Evolutionary conservation across 2,888 invertebrate species (phyloP).

Genomic region (Melolontha melolontha): DNA sequence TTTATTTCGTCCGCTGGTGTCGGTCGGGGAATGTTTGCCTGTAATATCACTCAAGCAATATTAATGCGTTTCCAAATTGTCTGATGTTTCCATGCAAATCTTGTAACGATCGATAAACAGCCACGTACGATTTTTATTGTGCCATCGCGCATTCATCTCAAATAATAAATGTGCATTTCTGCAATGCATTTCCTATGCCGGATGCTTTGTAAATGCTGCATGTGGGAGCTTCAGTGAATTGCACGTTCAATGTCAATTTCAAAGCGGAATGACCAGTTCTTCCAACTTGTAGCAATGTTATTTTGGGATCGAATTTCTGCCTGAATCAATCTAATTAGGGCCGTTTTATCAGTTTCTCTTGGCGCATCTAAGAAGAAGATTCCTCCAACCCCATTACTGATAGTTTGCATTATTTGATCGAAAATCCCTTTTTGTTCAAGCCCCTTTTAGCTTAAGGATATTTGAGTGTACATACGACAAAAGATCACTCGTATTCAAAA

Average conservation of each 20-base stretch:
- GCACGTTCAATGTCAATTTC: constrained; percentile 53
- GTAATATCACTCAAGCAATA: not conserved
- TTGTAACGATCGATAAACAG: constrained; percentile 54
- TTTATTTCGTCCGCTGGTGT: too few species aligned
- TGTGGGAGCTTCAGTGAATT: constrained; percentile 47
- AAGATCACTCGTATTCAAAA: constrained; percentile 9
- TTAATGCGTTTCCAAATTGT: constrained; percentile 51
- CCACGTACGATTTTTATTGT: constrained; percentile 48
- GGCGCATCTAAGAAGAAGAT: constrained; percentile 47
- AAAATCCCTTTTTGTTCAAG: constrained; percentile 46
- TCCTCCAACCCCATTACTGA: constrained; percentile 45
- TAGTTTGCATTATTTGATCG: too few species aligned
- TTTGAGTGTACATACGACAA: constrained; percentile 6
- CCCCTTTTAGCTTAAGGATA: constrained; percentile 1
- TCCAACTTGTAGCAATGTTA: constrained; percentile 48
- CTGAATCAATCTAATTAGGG: constrained; percentile 58
- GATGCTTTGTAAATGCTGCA: constrained; percentile 51
- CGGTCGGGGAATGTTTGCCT: too few species aligned
- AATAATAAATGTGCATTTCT: constrained; percentile 41
- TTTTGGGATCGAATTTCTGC: constrained; percentile 53
- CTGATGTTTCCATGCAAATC: too few species aligned
- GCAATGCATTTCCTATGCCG: not conserved
- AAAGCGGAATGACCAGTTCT: constrained; percentile 59
- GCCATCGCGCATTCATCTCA: constrained; percentile 49
- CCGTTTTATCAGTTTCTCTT: constrained; percentile 62